phyloP scores from a whole-genome alignment of 37 sponge, comb jelly and placozoan genomes.

The Agelas oroides region DNA sequence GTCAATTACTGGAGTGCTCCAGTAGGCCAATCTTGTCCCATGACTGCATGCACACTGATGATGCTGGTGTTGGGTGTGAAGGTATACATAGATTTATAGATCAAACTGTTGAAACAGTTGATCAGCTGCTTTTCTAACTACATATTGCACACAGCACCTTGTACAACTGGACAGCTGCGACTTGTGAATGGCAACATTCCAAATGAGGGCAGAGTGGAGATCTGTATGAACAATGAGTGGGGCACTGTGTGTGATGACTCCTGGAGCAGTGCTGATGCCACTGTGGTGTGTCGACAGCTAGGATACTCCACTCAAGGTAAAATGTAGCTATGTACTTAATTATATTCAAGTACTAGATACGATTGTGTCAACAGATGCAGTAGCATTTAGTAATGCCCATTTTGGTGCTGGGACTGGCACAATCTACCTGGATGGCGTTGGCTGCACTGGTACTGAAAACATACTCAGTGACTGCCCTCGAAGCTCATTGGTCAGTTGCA shows the following conservation, averaged over 20 bases:
- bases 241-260: constrained; percentile 33
- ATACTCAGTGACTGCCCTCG: not conserved
- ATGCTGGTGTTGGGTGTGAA: constrained; percentile 15
- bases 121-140: too few species aligned
- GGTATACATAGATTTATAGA: not conserved
- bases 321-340: too few species aligned
- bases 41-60: not conserved
- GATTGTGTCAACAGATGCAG: not conserved
- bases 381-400: constrained; percentile 12
- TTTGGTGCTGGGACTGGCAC: constrained; percentile 23
- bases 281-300: constrained; percentile 16
- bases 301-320: constrained; percentile 6
- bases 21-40: not conserved
- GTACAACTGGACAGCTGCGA: constrained; percentile 12
- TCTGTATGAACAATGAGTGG: constrained; percentile 33
- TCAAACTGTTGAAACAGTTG: too few species aligned
- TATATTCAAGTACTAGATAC: not conserved
- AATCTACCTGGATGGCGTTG: not conserved
- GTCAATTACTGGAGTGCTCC: not conserved
- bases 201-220: constrained; percentile 27
- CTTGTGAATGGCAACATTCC: constrained; percentile 4
- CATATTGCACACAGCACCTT: too few species aligned
- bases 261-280: constrained; percentile 15
- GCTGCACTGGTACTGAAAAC: constrained; percentile 1
- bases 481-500: not conserved